These are phyloP conservation scores for Gambusia holbrooki DNA, from an alignment of 2,113 vertebrate species.

Conservation along the genomic window DNA sequence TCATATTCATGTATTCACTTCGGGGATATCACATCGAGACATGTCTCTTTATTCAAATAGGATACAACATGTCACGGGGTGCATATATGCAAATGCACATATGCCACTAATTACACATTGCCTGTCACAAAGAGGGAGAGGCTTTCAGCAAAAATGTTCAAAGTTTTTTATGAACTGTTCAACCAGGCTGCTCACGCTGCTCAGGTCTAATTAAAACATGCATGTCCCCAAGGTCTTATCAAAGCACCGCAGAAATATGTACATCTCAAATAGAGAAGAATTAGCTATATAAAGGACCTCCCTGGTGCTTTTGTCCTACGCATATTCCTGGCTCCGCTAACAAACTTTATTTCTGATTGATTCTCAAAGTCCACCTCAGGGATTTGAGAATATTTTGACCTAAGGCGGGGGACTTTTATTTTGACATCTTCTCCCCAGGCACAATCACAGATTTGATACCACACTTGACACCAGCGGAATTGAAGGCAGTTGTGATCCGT, in stretches of 20 bases:
- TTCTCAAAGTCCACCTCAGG: conserved; percentile 63
- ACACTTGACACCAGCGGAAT: conserved; percentile 58
- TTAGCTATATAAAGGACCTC: conserved; percentile 75
- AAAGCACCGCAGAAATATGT: conserved; percentile 75
- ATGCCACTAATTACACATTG: conserved; percentile 78
- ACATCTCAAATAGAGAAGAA: conserved; percentile 73
- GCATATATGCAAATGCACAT: conserved; percentile 80
- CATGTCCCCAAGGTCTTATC: conserved; percentile 74
- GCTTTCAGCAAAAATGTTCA: conserved; percentile 72
- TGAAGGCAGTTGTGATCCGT: conserved; percentile 57
- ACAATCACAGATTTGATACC: conserved; percentile 59
- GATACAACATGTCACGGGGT: conserved; percentile 77
- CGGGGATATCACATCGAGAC: conserved; percentile 78
- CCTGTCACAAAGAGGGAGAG: conserved; percentile 75
- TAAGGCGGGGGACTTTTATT: conserved; percentile 73
- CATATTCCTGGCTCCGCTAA: conserved; percentile 47
- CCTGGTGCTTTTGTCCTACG: conserved; percentile 72
- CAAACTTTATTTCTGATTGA: conserved; percentile 73
- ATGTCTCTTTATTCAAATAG: conserved; percentile 78
- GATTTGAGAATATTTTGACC: conserved; percentile 75
- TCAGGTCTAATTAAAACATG: conserved; percentile 76
- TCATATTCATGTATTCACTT: conserved; percentile 84
- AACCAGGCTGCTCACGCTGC: conserved; percentile 63
- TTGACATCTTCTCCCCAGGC: conserved; percentile 74
- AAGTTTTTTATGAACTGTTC: conserved; percentile 76